Evolutionary conservation across 2,113 vertebrate species (phyloP).

Genomic region (Junco hyemalis): DNA sequence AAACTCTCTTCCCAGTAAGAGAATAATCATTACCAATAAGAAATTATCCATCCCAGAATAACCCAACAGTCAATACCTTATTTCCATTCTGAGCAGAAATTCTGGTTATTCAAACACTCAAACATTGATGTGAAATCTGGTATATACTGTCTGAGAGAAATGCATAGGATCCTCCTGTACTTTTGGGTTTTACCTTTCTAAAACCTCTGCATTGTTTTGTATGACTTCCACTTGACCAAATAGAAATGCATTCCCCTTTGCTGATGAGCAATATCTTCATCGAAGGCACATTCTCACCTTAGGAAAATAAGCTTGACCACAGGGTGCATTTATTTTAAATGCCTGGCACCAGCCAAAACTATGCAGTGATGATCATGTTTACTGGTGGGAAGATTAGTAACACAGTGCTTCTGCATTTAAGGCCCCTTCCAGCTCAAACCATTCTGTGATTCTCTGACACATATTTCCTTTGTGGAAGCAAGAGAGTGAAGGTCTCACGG

Average conservation of each 20-base stretch:
- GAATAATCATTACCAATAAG: not conserved
- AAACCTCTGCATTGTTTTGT: not conserved
- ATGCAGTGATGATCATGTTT: not conserved
- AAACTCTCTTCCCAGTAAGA: not conserved
- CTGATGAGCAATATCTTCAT: not conserved
- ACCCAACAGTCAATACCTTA: not conserved
- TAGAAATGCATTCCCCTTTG: not conserved
- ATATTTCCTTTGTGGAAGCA: not conserved
- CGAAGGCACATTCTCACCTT: not conserved
- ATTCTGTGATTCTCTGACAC: not conserved
- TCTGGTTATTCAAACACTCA: not conserved
- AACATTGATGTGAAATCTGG: not conserved
- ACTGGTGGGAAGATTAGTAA: not conserved
- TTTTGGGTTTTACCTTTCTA: not conserved
- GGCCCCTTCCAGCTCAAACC: not conserved
- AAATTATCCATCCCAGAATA: not conserved
- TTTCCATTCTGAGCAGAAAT: not conserved
- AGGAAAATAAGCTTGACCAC: not conserved
- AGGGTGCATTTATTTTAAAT: not conserved
- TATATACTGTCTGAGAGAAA: not conserved
- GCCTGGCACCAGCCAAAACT: not conserved
- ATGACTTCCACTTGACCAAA: not conserved
- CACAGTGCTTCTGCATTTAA: rapidly evolving
- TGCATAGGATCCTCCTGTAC: not conserved
- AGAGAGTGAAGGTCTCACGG: not conserved